These are phyloP conservation scores for Drosophila engyochracea DNA, from an alignment of 2,888 invertebrate genomes.

Conservation along the genomic window DNA sequence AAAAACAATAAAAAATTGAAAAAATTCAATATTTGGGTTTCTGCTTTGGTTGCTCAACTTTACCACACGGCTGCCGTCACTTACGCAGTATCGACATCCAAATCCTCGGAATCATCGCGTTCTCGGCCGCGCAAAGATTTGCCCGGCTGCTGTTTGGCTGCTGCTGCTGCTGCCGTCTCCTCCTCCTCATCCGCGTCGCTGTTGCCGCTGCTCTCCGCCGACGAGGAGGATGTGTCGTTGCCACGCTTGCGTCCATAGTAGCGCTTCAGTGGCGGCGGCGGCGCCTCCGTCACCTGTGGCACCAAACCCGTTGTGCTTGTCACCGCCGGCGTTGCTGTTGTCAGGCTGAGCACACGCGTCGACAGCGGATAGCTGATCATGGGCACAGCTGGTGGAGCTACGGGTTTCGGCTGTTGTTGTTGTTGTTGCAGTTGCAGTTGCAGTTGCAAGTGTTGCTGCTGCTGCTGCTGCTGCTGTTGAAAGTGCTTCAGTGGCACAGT, in stretches of 20 bases:
- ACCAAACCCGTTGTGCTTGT: slow-evolving; percentile 31
- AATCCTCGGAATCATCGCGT: slow-evolving; percentile 82
- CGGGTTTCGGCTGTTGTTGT: slow-evolving; percentile 23
- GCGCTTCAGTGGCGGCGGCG: slow-evolving; percentile 86
- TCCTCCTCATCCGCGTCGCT: slow-evolving; percentile 69
- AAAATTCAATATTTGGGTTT: neutral
- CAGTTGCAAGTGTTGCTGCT: slow-evolving; percentile 24
- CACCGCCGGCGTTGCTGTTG: slow-evolving; percentile 36
- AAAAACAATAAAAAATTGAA: neutral
- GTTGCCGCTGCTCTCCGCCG: slow-evolving; percentile 63
- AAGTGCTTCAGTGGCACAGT: slow-evolving; percentile 32
- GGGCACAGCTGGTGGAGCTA: slow-evolving; percentile 38
- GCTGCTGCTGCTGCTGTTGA: slow-evolving; percentile 24
- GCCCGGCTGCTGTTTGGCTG: slow-evolving; percentile 26
- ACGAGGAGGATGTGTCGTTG: slow-evolving; percentile 86
- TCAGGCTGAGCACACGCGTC: slow-evolving; percentile 50
- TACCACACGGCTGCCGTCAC: slow-evolving; percentile 70
- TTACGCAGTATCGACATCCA: slow-evolving; percentile 84
- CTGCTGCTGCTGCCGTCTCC: slow-evolving; percentile 59
- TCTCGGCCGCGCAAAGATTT: slow-evolving; percentile 58
- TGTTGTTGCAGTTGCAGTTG: slow-evolving; percentile 21
- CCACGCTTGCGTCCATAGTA: slow-evolving; percentile 88
- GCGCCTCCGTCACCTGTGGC: slow-evolving; percentile 79
- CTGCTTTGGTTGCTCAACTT: slow-evolving; percentile 70
- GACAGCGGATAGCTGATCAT: slow-evolving; percentile 77